A percentile compares a stretch with the other conserved stretches of the same genome.
Evolutionary conservation across 2,888 invertebrate species (phyloP).

Genomic region (Tenthredo distinguenda): DNA sequence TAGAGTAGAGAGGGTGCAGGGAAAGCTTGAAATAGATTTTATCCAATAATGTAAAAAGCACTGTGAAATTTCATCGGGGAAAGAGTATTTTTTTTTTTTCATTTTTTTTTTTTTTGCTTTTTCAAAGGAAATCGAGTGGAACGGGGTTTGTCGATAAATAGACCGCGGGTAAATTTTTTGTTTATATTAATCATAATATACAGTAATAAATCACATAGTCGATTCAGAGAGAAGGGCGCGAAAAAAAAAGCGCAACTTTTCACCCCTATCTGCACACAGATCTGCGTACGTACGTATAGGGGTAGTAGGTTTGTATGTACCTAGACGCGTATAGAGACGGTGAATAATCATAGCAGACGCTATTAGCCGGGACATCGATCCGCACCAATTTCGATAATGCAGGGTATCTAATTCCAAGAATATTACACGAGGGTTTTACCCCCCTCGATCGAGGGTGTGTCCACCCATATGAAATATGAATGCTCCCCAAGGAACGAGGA

Average conservation of each 20-base stretch:
- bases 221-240: neutral
- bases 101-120: neutral
- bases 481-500: neutral
- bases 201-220: neutral
- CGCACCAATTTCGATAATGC: slow-evolving; percentile 48
- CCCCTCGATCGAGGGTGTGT: neutral
- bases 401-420: slow-evolving; percentile 40
- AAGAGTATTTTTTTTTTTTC: neutral
- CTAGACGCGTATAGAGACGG: neutral
- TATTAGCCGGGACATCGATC: slow-evolving; percentile 37
- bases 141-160: neutral
- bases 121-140: neutral
- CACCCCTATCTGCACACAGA: neutral
- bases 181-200: neutral
- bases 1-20: neutral
- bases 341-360: slow-evolving; percentile 14
- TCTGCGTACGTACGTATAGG: neutral
- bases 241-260: neutral
- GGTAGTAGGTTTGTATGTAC: neutral
- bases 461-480: slow-evolving; percentile 6
- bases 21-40: slow-evolving; percentile 22
- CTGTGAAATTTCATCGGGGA: neutral
- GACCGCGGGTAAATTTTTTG: too few relatives aligned
- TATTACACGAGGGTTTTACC: neutral
- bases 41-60: slow-evolving; percentile 21